Conservation (phyloP, 2,888 invertebrate genomes). For the Campoplex nolae region DNA sequence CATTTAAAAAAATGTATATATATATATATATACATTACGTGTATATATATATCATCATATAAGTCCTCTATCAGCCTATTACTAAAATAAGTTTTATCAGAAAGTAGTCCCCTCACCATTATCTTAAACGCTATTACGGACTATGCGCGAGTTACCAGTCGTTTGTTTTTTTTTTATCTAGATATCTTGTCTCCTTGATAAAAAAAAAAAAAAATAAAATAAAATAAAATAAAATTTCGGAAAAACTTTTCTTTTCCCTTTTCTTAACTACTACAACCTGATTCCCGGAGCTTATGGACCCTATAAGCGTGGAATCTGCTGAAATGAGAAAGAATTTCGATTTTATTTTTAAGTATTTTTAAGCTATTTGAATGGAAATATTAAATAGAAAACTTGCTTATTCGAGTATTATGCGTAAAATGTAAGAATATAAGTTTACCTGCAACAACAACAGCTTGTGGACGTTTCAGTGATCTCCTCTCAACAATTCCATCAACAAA, state of each 20-base stretch:
- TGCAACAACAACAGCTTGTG: slow-evolving; percentile 62
- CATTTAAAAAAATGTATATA: slow-evolving; percentile 72
- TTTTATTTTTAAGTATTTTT: background rate
- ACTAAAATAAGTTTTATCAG: slow-evolving; percentile 77
- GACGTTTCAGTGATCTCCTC: slow-evolving; percentile 93
- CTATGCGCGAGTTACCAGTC: slow-evolving; percentile 77
- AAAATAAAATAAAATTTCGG: slow-evolving; percentile 31
- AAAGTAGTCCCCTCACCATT: slow-evolving; percentile 83
- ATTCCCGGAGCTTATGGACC: slow-evolving; percentile 81
- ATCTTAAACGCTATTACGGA: slow-evolving; percentile 76
- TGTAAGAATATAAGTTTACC: slow-evolving; percentile 50
- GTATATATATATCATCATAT: slow-evolving; percentile 69
- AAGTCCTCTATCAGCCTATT: slow-evolving; percentile 73
- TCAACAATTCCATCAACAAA: slow-evolving; percentile 96
- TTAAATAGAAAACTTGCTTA: background rate
- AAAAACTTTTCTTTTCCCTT: slow-evolving; percentile 24
- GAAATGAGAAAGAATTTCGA: slow-evolving; percentile 63
- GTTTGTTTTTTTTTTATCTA: slow-evolving; percentile 71
- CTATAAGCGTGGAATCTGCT: slow-evolving; percentile 81
- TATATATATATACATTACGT: slow-evolving; percentile 73
- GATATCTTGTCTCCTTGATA: slow-evolving; percentile 66
- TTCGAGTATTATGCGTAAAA: background rate
- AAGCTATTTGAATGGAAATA: background rate
- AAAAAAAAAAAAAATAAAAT: slow-evolving; percentile 65
- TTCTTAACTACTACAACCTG: slow-evolving; percentile 76